Conservation (phyloP, 2,113 vertebrate genomes). For the Indicator maculatus region DNA sequence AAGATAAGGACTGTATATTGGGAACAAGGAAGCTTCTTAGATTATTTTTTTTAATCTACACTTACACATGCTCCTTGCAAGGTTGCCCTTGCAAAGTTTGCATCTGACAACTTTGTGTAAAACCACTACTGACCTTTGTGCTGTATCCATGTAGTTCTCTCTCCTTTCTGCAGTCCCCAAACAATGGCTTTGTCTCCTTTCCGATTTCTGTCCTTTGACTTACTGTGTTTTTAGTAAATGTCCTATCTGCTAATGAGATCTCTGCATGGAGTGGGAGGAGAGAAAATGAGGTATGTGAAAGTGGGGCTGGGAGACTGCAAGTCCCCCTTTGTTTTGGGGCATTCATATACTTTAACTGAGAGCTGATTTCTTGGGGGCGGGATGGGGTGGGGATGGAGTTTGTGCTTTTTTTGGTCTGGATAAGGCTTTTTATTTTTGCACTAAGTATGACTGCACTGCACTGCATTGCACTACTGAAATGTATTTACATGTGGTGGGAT, state of each 20-base stretch:
- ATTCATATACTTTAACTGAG: conserved; percentile 60
- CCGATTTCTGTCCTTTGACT: conserved; percentile 34
- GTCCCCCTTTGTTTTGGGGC: conserved; percentile 49
- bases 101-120: conserved; percentile 55
- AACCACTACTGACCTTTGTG: conserved; percentile 80
- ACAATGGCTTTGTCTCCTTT: conserved; percentile 40
- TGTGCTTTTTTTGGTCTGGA: conserved; percentile 72
- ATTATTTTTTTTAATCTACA: conserved; percentile 33
- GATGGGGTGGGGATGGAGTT: conserved; percentile 43
- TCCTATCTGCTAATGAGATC: conserved; percentile 26
- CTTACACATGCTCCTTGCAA: conserved; percentile 30
- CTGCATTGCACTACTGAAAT: conserved; percentile 85
- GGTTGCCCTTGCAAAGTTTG: conserved; percentile 25
- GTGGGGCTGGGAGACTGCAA: conserved; percentile 63
- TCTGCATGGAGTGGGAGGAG: conserved; percentile 44
- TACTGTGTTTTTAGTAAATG: neutral
- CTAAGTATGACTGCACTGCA: conserved; percentile 81
- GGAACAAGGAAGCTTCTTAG: conserved; percentile 56
- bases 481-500: conserved; percentile 74
- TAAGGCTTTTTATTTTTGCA: conserved; percentile 79
- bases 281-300: conserved; percentile 49
- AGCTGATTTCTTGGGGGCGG: conserved; percentile 59
- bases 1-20: conserved; percentile 66
- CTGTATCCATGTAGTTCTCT: conserved; percentile 56
- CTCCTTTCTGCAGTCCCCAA: conserved; percentile 49